Percentiles rank a stretch among this genome's conserved stretches.
These are phyloP conservation scores for Ophion ellenae DNA, from an alignment of 2,888 invertebrate species.

Conservation along the genomic window DNA sequence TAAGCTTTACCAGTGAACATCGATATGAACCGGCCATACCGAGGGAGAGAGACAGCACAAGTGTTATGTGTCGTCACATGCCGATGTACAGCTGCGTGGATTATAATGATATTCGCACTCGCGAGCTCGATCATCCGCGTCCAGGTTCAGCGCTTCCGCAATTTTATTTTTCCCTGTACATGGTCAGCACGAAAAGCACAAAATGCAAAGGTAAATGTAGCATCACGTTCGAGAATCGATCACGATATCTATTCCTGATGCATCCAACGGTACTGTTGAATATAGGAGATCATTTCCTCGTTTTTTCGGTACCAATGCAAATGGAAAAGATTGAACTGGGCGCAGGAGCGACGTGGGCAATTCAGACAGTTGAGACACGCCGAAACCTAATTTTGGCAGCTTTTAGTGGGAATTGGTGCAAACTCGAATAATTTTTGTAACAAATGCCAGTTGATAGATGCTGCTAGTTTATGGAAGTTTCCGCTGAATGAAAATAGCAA, in stretches of 20 bases:
- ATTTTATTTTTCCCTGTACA: slow-evolving; percentile 36
- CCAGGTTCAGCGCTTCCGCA: slow-evolving; percentile 21
- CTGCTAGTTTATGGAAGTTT: background rate
- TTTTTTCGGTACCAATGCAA: background rate
- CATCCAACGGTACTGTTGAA: background rate
- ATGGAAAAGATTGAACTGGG: background rate
- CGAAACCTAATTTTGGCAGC: background rate
- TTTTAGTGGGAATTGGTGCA: background rate
- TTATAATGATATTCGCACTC: slow-evolving; percentile 18
- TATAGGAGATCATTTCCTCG: background rate
- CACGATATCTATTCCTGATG: background rate
- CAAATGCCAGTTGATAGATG: too few species aligned
- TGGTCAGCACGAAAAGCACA: background rate
- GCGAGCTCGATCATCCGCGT: background rate
- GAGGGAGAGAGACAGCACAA: background rate
- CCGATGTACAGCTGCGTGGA: slow-evolving; percentile 35
- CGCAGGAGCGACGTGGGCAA: background rate
- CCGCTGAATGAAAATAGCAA: background rate
- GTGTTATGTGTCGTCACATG: slow-evolving; percentile 32
- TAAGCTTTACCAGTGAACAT: slow-evolving; percentile 51
- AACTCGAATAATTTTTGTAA: too few species aligned
- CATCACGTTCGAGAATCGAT: slow-evolving; percentile 31
- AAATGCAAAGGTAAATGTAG: slow-evolving; percentile 4
- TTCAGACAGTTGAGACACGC: too few species aligned
- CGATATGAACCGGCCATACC: slow-evolving; percentile 42